A percentile compares a stretch with the other conserved stretches of the same genome.
Evolutionary conservation across 2,797 vertebrate genomes (phyloP).

Genomic region (Micropoecilia bifurca): DNA sequence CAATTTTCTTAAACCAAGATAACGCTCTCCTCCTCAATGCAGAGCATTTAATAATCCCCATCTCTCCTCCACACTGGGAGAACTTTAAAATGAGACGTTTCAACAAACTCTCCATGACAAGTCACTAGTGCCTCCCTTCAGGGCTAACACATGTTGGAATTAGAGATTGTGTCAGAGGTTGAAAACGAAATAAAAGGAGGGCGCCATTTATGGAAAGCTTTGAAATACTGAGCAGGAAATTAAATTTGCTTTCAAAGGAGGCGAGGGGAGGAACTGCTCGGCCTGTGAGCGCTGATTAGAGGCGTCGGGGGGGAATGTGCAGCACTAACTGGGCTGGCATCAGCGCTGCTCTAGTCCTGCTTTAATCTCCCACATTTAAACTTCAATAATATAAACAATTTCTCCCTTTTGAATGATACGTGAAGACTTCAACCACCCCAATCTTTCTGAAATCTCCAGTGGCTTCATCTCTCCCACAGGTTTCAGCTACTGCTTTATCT

Average conservation of each 20-base stretch:
- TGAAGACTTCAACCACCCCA: slow-evolving; percentile 32
- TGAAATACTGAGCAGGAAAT: slow-evolving; percentile 78
- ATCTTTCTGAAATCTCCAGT: slow-evolving; percentile 25
- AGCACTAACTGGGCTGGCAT: slow-evolving; percentile 37
- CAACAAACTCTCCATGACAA: slow-evolving; percentile 70
- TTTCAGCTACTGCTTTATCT: slow-evolving; percentile 14
- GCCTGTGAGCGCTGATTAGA: slow-evolving; percentile 64
- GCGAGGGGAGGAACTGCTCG: slow-evolving; percentile 59
- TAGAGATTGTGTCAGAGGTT: slow-evolving; percentile 76
- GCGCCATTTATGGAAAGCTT: slow-evolving; percentile 73
- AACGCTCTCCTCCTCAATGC: slow-evolving; percentile 51
- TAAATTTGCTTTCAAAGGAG: slow-evolving; percentile 73
- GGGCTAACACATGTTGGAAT: slow-evolving; percentile 70
- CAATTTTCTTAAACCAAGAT: slow-evolving; percentile 65
- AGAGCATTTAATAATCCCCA: slow-evolving; percentile 58
- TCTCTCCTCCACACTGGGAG: slow-evolving; percentile 38
- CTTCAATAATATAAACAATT: slow-evolving; percentile 17
- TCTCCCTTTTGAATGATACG: slow-evolving; percentile 8
- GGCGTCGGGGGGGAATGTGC: slow-evolving; percentile 35
- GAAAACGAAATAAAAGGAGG: slow-evolving; percentile 66
- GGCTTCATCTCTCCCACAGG: slow-evolving; percentile 32
- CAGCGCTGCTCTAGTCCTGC: slow-evolving; percentile 10
- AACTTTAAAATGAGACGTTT: slow-evolving; percentile 66
- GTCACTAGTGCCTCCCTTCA: slow-evolving; percentile 50
- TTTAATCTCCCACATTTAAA: not conserved